A percentile compares a stretch with the other conserved stretches of the same genome.
These are phyloP conservation scores for Phaethornis superciliosus DNA, from an alignment of 2,113 vertebrate genomes.

Conservation along the genomic window DNA sequence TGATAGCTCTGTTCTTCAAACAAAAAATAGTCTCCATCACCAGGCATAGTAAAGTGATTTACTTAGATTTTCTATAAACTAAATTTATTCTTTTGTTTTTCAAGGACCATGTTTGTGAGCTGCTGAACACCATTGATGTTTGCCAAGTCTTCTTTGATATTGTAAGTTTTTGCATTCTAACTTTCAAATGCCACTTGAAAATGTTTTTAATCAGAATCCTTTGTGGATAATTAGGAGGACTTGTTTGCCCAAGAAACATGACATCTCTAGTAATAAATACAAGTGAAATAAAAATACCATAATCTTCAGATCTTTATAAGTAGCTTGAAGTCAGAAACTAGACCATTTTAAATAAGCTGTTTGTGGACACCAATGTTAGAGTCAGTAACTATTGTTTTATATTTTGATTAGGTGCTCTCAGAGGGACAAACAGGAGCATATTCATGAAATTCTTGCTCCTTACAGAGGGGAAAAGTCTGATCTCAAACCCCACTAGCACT, in stretches of 20 bases:
- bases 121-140: slow-evolving; percentile 96
- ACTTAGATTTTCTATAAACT: neutral
- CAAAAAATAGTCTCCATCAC: neutral
- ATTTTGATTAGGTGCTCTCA: too few relatives aligned
- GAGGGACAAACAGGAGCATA: too few relatives aligned
- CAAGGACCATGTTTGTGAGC: slow-evolving; percentile 97
- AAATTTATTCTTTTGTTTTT: neutral
- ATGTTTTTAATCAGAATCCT: neutral
- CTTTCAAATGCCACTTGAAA: neutral
- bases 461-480: too few relatives aligned
- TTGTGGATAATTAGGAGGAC: neutral
- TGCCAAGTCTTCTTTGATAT: slow-evolving; percentile 99
- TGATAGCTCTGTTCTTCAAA: neutral
- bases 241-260: neutral
- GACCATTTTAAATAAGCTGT: neutral
- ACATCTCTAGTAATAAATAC: neutral
- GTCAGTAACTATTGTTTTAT: too few relatives aligned
- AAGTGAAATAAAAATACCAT: neutral
- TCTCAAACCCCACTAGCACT: too few relatives aligned
- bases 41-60: neutral
- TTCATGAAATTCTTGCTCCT: too few relatives aligned
- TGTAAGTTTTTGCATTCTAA: slow-evolving; percentile 81
- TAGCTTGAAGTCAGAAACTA: neutral
- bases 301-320: neutral
- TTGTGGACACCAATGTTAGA: neutral